Conservation (phyloP, 2,797 vertebrate genomes). For the Pipistrellus kuhlii region DNA sequence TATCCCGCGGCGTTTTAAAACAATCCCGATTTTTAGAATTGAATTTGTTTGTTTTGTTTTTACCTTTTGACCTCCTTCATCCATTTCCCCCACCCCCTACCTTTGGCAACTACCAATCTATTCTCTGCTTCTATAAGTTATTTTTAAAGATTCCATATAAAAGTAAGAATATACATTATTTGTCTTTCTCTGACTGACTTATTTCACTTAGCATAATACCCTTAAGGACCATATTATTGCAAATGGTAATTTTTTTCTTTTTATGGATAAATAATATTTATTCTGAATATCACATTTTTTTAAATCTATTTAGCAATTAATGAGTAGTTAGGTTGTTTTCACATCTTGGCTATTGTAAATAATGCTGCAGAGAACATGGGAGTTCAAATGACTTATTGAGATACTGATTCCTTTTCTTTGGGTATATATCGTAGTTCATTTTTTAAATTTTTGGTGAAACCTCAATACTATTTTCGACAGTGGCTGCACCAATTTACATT, state of each 20-base stretch:
- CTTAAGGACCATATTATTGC: neutral
- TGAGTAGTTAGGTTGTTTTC: neutral
- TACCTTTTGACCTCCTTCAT: neutral
- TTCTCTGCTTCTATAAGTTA: neutral
- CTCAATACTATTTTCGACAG: neutral
- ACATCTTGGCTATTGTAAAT: neutral
- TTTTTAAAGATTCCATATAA: neutral
- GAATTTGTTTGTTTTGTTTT: neutral
- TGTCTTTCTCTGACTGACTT: neutral
- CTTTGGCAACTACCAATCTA: neutral
- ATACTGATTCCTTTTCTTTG: neutral
- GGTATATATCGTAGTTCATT: neutral
- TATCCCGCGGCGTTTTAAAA: too few species aligned
- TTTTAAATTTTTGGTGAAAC: neutral
- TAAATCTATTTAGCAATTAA: neutral
- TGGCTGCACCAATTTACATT: neutral
- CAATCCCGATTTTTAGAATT: too few species aligned
- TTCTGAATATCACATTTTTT: neutral
- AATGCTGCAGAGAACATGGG: neutral
- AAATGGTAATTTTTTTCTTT: neutral
- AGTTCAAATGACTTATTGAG: neutral
- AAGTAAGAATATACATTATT: neutral
- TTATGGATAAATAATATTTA: neutral
- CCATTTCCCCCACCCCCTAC: neutral
- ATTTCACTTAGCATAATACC: neutral